Base-by-base conservation (phyloP, 2,888 invertebrate genomes). In the Hirtodrosophila trivittata region DNA sequence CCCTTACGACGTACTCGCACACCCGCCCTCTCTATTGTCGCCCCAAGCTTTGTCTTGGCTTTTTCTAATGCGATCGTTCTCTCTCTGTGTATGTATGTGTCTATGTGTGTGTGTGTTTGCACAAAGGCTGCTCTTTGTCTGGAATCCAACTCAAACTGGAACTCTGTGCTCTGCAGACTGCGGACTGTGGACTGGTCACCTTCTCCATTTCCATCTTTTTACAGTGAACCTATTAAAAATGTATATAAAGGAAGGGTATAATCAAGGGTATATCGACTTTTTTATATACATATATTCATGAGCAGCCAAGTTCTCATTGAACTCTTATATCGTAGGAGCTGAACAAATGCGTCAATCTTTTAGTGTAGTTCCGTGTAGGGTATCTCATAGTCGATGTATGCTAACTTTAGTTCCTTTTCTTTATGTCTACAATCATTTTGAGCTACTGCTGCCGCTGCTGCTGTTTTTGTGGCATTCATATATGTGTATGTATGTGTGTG, bases 61-160 rank as follows among this genome's bases (percentile, higher is more conserved):
- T 51, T 25, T 60, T 70, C 77, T 80, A 75, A 71, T 71, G 51
- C 66, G 71, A 65, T 71, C 66, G 57, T 21, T 28, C 72, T 62
- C 21, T 16, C 73, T 84, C 65, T 84, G 77, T 41, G n/a, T 16
- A 5, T 69, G 43, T 30, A 42, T 28, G 70, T 46, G 30, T 60
- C 73, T 84, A 68, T 84, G 82, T 41, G n/a, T 16, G 7, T 69
- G 12, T 56, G 30, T 59, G 66, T 75, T 70, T 69, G 70, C 75
- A 75, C 71, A 75, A 75, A 78, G 74, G 71, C 80, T 54, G 58
- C 58, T 75, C 76, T 62, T 75, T 82, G 63, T 63, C 52, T 64
- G 38, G 42, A 38, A 41, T 51, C 33, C 18, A 52, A 41, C 12
- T 46, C 33, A 25, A 50, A 51, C 49, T 43, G 60, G 54, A 75